These are phyloP conservation scores for Cataglyphis altisquamis DNA, from an alignment of 2,888 invertebrate species.

Conservation along the genomic window DNA sequence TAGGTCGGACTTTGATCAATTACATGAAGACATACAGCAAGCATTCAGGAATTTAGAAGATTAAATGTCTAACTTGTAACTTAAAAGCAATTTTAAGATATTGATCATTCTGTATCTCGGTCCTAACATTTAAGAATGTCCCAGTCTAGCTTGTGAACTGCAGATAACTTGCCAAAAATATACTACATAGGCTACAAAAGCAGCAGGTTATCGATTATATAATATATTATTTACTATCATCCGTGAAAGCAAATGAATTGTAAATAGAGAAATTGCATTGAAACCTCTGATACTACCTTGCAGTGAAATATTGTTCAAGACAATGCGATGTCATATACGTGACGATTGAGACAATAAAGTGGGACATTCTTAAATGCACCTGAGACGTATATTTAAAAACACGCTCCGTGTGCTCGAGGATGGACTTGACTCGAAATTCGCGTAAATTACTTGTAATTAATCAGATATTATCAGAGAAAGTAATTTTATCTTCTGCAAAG, in stretches of 20 bases:
- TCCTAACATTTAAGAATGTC: constrained; percentile 76
- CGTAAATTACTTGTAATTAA: constrained; percentile 60
- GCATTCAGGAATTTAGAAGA: constrained; percentile 99
- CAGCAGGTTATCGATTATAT: constrained; percentile 33
- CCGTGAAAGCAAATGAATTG: constrained; percentile 49
- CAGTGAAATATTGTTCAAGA: constrained; percentile 54
- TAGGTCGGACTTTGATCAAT: constrained; percentile 98
- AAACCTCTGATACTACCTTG: constrained; percentile 45
- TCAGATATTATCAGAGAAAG: constrained; percentile 41
- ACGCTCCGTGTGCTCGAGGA: constrained; percentile 8
- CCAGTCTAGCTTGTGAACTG: constrained; percentile 56
- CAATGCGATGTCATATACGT: constrained; percentile 38
- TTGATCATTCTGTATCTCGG: constrained; percentile 64
- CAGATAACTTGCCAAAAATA: constrained; percentile 33
- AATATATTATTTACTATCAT: constrained; percentile 25
- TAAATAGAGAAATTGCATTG: constrained; percentile 63
- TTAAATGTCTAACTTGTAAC: constrained; percentile 87
- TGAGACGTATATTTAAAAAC: constrained; percentile 56
- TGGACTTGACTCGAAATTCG: constrained; percentile 37
- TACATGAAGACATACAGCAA: constrained; percentile 98
- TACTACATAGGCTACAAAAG: neutral
- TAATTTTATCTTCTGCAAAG: constrained; percentile 49
- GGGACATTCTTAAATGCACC: constrained; percentile 80
- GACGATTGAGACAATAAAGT: constrained; percentile 72
- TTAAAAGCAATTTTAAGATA: constrained; percentile 63